A percentile compares a stretch with the other conserved stretches of the same genome.
These are phyloP conservation scores for Cataglyphis livida DNA, from an alignment of 2,888 invertebrate species.

Conservation along the genomic window DNA sequence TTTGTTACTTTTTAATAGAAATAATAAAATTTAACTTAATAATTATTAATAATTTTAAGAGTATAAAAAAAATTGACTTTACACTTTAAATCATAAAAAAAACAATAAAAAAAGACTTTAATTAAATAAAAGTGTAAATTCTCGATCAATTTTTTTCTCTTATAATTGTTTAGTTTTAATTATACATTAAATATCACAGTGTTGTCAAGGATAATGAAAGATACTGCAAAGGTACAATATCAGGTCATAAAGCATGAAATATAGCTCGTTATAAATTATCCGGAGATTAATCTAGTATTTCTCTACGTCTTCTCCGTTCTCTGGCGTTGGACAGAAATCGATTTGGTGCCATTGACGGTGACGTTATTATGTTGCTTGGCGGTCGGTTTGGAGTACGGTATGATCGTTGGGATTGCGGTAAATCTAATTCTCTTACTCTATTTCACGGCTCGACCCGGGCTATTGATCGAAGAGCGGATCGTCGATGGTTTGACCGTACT, in stretches of 20 bases:
- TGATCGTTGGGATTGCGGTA: conserved; percentile 88
- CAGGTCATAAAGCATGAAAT: background rate
- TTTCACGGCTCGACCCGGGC: conserved; percentile 89
- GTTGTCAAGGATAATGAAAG: background rate
- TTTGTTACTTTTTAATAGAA: background rate
- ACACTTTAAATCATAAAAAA: background rate
- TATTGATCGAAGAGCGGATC: conserved; percentile 87
- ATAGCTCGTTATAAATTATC: conserved; percentile 33
- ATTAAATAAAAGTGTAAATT: conserved; percentile 5
- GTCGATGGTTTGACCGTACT: conserved; percentile 85
- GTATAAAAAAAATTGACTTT: background rate
- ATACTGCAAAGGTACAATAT: background rate
- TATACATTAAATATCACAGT: background rate
- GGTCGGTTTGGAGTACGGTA: conserved; percentile 90
- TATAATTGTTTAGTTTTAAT: background rate
- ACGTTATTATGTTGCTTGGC: conserved; percentile 90
- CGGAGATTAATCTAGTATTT: background rate
- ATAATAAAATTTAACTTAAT: too few species aligned
- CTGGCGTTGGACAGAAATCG: conserved; percentile 87
- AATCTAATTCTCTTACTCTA: conserved; percentile 89
- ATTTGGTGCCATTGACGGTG: conserved; percentile 89
- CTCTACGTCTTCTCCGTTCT: conserved; percentile 11
- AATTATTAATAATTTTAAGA: conserved; percentile 1
- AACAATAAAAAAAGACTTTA: background rate
- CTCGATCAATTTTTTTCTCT: background rate